Conservation (phyloP, 2,113 vertebrate species). For the Rhineura floridana region DNA sequence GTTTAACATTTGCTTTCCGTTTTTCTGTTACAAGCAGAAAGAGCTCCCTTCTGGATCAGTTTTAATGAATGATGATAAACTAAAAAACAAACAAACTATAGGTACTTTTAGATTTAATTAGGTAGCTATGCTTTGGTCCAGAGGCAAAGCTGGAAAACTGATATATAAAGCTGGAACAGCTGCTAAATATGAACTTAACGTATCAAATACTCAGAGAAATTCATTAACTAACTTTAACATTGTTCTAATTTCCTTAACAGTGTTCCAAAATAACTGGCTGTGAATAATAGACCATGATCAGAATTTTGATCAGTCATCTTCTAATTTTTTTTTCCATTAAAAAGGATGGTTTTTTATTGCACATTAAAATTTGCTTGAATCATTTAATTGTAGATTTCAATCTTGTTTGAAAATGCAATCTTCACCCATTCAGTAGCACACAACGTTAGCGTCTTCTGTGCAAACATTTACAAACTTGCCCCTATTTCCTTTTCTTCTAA, state of each 20-base stretch:
- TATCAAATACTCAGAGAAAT: constrained; percentile 68
- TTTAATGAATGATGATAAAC: constrained; percentile 37
- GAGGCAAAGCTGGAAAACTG: constrained; percentile 58
- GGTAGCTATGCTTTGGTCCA: constrained; percentile 54
- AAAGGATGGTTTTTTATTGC: constrained; percentile 70
- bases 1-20: constrained; percentile 36
- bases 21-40: constrained; percentile 49
- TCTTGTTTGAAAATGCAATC: constrained; percentile 76
- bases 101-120: constrained; percentile 61
- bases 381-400: constrained; percentile 75
- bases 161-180: constrained; percentile 63
- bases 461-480: constrained; percentile 58
- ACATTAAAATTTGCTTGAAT: constrained; percentile 72
- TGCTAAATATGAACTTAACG: constrained; percentile 65
- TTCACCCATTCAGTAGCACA: constrained; percentile 64
- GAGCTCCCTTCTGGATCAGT: constrained; percentile 18
- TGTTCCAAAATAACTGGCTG: constrained; percentile 73
- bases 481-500: constrained; percentile 45
- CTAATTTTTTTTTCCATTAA: constrained; percentile 54
- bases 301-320: constrained; percentile 77
- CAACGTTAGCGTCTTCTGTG: constrained; percentile 59
- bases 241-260: constrained; percentile 71
- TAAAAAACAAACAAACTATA: constrained; percentile 58
- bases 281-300: constrained; percentile 76
- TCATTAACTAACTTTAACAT: constrained; percentile 79